These are phyloP conservation scores for Ptilorrhoa leucosticta DNA, from an alignment of 2,113 vertebrate species.

Conservation along the genomic window DNA sequence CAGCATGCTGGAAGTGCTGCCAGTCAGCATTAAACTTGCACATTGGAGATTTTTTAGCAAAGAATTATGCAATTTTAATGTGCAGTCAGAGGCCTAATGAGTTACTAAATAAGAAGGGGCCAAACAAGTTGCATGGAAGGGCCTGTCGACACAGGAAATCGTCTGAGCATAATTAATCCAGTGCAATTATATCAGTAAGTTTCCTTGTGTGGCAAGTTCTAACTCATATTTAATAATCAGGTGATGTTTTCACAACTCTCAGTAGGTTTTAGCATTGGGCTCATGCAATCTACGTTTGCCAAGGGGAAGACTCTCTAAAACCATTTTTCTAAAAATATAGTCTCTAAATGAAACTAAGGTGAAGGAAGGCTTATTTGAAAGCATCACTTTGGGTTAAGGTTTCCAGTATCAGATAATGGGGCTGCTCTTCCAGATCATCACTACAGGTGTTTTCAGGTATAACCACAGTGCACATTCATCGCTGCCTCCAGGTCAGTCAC, in stretches of 20 bases:
- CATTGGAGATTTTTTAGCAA: neutral
- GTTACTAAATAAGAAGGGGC: slow-evolving; percentile 16
- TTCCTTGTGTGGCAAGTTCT: slow-evolving; percentile 14
- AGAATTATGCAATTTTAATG: neutral
- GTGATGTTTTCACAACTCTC: slow-evolving; percentile 17
- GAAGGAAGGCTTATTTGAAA: neutral
- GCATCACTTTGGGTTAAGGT: neutral
- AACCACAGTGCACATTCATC: neutral
- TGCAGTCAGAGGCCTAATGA: neutral
- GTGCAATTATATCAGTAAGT: slow-evolving; percentile 18
- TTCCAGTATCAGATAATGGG: neutral
- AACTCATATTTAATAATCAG: neutral
- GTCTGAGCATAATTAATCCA: neutral
- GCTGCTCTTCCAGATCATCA: neutral
- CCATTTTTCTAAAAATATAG: neutral
- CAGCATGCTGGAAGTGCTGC: neutral
- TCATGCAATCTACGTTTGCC: fast-evolving
- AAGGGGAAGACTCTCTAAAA: neutral
- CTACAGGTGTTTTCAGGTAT: neutral
- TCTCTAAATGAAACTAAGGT: neutral
- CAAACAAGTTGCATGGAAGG: slow-evolving; percentile 3
- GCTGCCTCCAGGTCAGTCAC: neutral
- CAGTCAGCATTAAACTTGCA: neutral
- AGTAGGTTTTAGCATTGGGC: neutral
- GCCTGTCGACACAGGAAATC: slow-evolving; percentile 31